Conservation (phyloP, 37 sponge, comb jelly and placozoan species). For the Amphimedon queenslandica region DNA sequence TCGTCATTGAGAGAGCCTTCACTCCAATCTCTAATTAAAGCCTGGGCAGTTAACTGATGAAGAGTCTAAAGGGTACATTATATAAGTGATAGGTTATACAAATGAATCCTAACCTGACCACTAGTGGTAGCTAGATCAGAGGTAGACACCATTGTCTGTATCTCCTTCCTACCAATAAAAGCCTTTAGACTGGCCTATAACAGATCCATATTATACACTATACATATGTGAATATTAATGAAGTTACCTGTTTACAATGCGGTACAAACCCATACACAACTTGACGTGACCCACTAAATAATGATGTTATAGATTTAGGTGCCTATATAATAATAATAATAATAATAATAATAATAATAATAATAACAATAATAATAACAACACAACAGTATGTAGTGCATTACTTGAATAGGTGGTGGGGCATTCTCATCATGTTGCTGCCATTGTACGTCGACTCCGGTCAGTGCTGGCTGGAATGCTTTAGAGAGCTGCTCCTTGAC, state of each 20-base stretch:
- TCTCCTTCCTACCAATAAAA: constrained; percentile 82
- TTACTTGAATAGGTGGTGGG: constrained; percentile 59
- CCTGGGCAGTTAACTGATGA: constrained; percentile 94
- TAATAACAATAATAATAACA: neutral
- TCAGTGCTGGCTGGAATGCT: constrained; percentile 90
- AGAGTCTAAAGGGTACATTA: constrained; percentile 51
- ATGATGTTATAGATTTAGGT: constrained; percentile 75
- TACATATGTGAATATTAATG: neutral
- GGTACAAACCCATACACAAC: constrained; percentile 96
- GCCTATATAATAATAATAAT: constrained; percentile 39
- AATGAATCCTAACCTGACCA: constrained; percentile 52
- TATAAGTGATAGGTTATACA: neutral
- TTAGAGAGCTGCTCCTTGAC: constrained; percentile 76
- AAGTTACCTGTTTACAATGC: constrained; percentile 67
- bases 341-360: neutral
- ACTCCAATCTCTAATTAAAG: constrained; percentile 92
- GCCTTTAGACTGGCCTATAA: constrained; percentile 79
- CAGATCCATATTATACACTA: neutral
- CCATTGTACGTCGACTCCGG: constrained; percentile 86
- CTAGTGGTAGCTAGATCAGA: constrained; percentile 79
- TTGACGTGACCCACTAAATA: constrained; percentile 88
- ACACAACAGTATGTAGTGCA: too few species aligned
- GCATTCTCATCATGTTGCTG: constrained; percentile 76
- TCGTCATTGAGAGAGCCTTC: constrained; percentile 83
- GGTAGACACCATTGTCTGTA: constrained; percentile 87